These are phyloP conservation scores for Smittia sp. DNA, from an alignment of 2,888 invertebrate species.

Conservation along the genomic window DNA sequence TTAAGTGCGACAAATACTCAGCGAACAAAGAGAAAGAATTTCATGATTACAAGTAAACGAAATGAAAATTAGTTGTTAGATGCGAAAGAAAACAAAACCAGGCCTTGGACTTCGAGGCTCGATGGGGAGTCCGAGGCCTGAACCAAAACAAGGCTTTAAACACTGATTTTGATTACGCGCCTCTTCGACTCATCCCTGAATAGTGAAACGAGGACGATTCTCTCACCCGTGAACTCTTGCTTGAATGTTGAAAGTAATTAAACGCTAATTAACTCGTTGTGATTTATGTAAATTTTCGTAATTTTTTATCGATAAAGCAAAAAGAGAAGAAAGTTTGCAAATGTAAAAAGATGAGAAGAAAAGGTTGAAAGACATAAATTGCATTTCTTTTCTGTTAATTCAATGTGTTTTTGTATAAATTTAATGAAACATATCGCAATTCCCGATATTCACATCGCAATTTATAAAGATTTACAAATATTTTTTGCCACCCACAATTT, in stretches of 20 bases:
- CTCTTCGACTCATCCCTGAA: slow-evolving; percentile 10
- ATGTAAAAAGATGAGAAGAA: not conserved
- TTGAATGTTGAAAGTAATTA: slow-evolving; percentile 3
- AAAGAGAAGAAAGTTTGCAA: not conserved
- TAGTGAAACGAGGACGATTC: not conserved
- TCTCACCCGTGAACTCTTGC: slow-evolving; percentile 3
- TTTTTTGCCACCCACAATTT: not conserved
- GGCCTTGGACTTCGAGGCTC: not conserved
- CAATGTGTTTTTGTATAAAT: not conserved
- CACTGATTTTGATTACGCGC: slow-evolving; percentile 1
- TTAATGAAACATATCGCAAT: not conserved
- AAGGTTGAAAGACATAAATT: not conserved
- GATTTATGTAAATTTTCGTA: slow-evolving; percentile 25
- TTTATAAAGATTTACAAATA: not conserved
- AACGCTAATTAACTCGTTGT: slow-evolving; percentile 18
- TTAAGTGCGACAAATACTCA: slow-evolving; percentile 15
- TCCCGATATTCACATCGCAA: not conserved
- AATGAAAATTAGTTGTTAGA: slow-evolving; percentile 14
- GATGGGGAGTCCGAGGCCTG: no score
- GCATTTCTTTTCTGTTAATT: not conserved
- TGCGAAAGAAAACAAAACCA: slow-evolving; percentile 2
- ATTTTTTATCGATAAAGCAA: not conserved
- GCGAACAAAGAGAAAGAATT: slow-evolving; percentile 17
- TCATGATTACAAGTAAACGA: not conserved
- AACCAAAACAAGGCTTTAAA: slow-evolving; percentile 14